phyloP scores from a whole-genome alignment of 2,888 invertebrate genomes.

The Phortica magna region DNA sequence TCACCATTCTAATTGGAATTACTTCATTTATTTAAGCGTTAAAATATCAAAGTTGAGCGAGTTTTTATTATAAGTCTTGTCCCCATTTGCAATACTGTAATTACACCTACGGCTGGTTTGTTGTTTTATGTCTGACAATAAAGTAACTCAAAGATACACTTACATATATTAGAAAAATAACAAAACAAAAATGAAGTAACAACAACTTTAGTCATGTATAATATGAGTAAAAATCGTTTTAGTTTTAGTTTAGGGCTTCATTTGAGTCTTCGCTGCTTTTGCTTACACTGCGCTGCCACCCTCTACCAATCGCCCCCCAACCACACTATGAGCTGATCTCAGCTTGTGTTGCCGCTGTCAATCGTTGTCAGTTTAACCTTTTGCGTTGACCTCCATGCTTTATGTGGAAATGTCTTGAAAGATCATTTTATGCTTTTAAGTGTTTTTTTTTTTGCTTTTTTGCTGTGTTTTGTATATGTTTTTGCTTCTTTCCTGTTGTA shows the following conservation, averaged over 20 bases:
- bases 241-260: conserved; percentile 28
- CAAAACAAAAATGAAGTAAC: background rate
- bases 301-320: background rate
- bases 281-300: background rate
- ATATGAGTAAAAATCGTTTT: background rate
- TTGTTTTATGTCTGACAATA: background rate
- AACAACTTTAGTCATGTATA: background rate
- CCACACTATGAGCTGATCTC: background rate
- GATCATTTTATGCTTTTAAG: conserved; percentile 18
- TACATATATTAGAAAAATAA: background rate
- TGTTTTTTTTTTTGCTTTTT: background rate
- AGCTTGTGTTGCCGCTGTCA: conserved; percentile 58
- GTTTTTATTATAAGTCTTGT: conserved; percentile 3
- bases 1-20: conserved; percentile 9
- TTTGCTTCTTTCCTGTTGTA: conserved; percentile 36
- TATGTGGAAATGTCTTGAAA: conserved; percentile 35
- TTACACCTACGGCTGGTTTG: background rate
- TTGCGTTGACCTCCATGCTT: conserved; percentile 60
- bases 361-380: conserved; percentile 69
- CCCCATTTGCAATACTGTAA: background rate
- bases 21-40: background rate
- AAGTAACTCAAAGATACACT: background rate
- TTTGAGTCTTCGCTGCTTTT: conserved; percentile 46
- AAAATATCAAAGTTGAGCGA: conserved; percentile 6
- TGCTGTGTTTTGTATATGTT: conserved; percentile 39